Base-by-base conservation (phyloP, 2,888 invertebrate species). In the Axea sp. region DNA sequence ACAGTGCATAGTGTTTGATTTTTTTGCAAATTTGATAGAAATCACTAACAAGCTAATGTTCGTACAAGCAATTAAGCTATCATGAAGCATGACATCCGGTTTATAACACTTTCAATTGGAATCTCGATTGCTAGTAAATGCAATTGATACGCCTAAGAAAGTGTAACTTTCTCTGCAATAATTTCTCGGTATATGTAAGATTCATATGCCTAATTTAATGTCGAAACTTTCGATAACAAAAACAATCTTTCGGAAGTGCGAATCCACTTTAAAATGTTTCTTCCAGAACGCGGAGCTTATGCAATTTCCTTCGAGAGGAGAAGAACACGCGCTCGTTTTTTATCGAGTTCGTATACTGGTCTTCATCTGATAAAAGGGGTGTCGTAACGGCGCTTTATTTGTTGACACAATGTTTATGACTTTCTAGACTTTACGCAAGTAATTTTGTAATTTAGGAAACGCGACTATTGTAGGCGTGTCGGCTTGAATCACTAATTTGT, bases 41-140 rank as follows among this genome's bases (percentile, higher is more conserved):
- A 69, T 51, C 60, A 69, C 30, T 53, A 45, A 53, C 31, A 22
- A 71, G 53, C 24, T 62, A 55, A 62, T 62, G 62, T 55, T 55
- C 69, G 24, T 33, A 45, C 30, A 19, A 62, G 69, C 69, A 71
- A 71, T 71, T 71, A 71, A 71, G 69, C 33, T 71, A 71, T 71
- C 69, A 71, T 12, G 69, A 41, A 62, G 69, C 62, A 71, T 71
- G 69, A 55, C 69, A 55, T 71, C 69, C 62, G 69, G 69, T 71
- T 31, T 45, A 71, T 71, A 71, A 71, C 69, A 71, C 69, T 60
- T 71, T 71, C 62, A 71, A 71, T 71, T 71, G 69, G 62, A 71
- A 71, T 71, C 55, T 55, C 53, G 26, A 60, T 69, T 69, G 69
- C 60, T 22, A 11, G 53, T 41, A 49, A 60, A 53, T 53, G 69